These are phyloP conservation scores for Andricus curvator DNA, from an alignment of 2,888 invertebrate species.

Conservation along the genomic window DNA sequence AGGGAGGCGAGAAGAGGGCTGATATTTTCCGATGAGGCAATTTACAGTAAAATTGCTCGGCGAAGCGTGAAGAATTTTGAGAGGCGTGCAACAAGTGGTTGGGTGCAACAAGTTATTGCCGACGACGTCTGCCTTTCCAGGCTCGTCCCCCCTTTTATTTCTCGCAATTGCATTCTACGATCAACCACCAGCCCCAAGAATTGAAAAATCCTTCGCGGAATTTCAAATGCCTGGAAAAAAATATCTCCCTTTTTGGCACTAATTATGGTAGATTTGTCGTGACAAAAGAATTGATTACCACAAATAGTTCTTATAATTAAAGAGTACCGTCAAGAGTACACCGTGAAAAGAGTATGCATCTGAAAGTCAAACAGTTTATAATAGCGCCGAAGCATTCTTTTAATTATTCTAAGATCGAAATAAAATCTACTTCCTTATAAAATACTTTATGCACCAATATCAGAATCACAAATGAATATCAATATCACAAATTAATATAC, in stretches of 20 bases:
- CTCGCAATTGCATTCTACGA: slow-evolving; percentile 7
- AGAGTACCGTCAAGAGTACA: too few relatives aligned
- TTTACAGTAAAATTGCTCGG: slow-evolving; percentile 72
- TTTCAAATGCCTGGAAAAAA: background rate
- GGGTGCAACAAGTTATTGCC: slow-evolving; percentile 74
- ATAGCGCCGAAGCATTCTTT: background rate
- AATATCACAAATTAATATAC: too few relatives aligned
- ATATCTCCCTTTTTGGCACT: background rate
- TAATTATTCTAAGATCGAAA: background rate
- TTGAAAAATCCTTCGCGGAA: background rate
- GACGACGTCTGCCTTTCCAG: slow-evolving; percentile 65
- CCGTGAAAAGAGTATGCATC: background rate
- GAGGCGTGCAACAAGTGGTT: slow-evolving; percentile 74
- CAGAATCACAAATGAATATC: too few relatives aligned
- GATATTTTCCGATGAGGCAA: slow-evolving; percentile 67
- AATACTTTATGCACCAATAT: too few relatives aligned
- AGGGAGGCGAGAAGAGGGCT: slow-evolving; percentile 26
- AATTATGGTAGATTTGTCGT: too few relatives aligned
- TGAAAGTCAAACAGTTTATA: background rate
- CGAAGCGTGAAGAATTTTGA: slow-evolving; percentile 74
- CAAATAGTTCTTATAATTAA: background rate
- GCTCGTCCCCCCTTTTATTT: slow-evolving; percentile 51
- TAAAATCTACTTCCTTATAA: too few relatives aligned
- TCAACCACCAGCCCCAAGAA: background rate
- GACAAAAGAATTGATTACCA: background rate